Base-by-base conservation (phyloP, 1,140 invertebrate genomes). In the Oscheius sp. region DNA sequence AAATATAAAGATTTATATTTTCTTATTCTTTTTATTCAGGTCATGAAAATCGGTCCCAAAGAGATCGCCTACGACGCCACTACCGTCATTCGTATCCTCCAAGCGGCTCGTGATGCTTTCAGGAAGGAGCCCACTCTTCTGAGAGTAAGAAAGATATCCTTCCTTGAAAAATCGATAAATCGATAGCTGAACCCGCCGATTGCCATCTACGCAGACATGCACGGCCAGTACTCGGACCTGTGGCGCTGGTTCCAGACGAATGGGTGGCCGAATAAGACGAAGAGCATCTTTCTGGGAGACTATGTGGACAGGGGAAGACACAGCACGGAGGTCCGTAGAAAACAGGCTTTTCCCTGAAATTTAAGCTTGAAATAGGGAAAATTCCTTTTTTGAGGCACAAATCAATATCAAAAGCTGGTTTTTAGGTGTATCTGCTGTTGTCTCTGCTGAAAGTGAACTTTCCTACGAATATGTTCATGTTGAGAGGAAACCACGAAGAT, bases 401-500 rank as follows among this genome's bases (percentile, higher is more conserved):
- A n/a, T n/a, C n/a, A n/a, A n/a, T n/a, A n/a, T n/a, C n/a, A n/a
- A n/a, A n/a, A n/a, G n/a, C n/a, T n/a, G n/a, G n/a, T n/a, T n/a
- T n/a, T n/a, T n/a, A n/a, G n/a, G 38, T 42, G 38, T 42, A 42
- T n/a, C 38, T 42, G 38, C 38, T 42, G 38, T n/a, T 42, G 38
- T 10, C 38, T n/a, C 38, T 42, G 38, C 38, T 42, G 10, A 42
- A 42, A n/a, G n/a, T 42, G n/a, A 10, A 10, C 38, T 42, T 10
- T n/a, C 38, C 38, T 10, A n/a, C 10, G 10, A 42, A 42, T n/a
- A n/a, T 42, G n/a, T 10, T n/a, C 38, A 10, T 42, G 18, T 20
- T 67, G 13, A 20, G 65, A 34, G 65, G 65, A n/a, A 42, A 42
- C 38, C 38, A 42, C 38, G 38, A 42, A n/a, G 38, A 42, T n/a